phyloP scores from a whole-genome alignment of 1,140 invertebrate species.

The Drosophila burlai region DNA sequence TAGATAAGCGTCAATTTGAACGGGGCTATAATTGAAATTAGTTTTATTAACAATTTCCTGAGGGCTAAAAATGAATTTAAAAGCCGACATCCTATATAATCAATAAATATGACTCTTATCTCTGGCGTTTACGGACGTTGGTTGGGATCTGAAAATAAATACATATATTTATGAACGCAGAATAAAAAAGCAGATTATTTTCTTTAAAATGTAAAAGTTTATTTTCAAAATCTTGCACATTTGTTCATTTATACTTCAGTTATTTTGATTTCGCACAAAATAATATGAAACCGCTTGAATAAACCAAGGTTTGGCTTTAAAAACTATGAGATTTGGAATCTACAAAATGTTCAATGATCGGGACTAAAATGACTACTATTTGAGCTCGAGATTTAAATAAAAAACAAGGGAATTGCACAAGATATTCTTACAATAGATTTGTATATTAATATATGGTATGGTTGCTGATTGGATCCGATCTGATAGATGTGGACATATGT shows the following conservation, averaged over 20 bases:
- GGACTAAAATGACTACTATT: too few species aligned
- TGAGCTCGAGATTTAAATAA: conserved; percentile 30
- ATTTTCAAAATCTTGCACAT: conserved; percentile 67
- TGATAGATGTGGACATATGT: conserved; percentile 20
- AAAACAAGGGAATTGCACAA: conserved; percentile 62
- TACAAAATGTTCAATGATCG: conserved; percentile 47
- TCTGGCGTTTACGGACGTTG: not conserved
- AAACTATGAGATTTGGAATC: conserved; percentile 65
- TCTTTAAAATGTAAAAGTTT: conserved; percentile 68
- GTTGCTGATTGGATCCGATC: conserved; percentile 38
- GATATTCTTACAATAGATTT: conserved; percentile 70
- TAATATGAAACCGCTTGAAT: conserved; percentile 12
- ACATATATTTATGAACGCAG: not conserved
- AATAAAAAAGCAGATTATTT: not conserved
- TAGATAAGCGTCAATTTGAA: conserved; percentile 20
- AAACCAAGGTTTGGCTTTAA: conserved; percentile 14
- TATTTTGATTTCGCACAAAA: conserved; percentile 25
- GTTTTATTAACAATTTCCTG: conserved; percentile 42
- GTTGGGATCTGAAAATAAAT: conserved; percentile 10
- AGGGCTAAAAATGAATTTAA: not conserved
- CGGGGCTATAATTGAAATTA: conserved; percentile 29
- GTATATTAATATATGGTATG: conserved; percentile 30
- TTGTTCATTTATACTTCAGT: conserved; percentile 44
- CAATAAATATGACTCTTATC: conserved; percentile 8
- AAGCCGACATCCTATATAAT: not conserved